Evolutionary conservation across 1,140 invertebrate species (phyloP), one percentile per base, ranked within the genome.

Genomic region (Maniola jurtina): DNA sequence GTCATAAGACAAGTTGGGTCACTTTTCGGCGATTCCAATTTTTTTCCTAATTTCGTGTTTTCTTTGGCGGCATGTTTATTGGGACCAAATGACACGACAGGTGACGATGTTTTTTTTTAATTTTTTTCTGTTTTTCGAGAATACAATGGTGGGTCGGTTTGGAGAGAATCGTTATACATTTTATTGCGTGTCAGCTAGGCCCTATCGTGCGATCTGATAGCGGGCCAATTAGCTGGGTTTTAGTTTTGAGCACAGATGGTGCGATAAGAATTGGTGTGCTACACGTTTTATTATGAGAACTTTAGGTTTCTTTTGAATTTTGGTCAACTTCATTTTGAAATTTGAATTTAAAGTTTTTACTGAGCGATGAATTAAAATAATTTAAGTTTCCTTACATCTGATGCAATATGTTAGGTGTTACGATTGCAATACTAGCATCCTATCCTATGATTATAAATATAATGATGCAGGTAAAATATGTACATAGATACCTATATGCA

Each of bases 51-150:
- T 84, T 84, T 79, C 71, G 64, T 88, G 78, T 84, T 83, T 88
- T 88, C 86, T 90, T 88, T 88, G 86, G 80, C 88, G 88, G 88
- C 72, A 50, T 66, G 81, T 83, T 90, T 83, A 86, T 86, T 84
- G 81, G 84, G 62, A 83, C 88, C 88, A 88, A 90, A 90, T 88
- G 88, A 90, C 88, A 88, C 86, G 84, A 88, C 88, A 90, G 86
- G 86, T 90, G 88, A 88, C 86, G 83, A 71, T 70, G 65, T 74
- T 76, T 79, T 86, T 84, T 83, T 69, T 52, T 61, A n/a, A 45
- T 63, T 65, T 52, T 59, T 57, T 38, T 42, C 33, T 67, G 66
- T 73, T 71, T 83, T 80, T 76, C 68, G 61, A 71, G 66, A 71
- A 66, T 72, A 79, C 75, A 77, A 77, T 73, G 60, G 64, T 52